phyloP scores from a whole-genome alignment of 2,113 vertebrate species.

The Uria lomvia region DNA sequence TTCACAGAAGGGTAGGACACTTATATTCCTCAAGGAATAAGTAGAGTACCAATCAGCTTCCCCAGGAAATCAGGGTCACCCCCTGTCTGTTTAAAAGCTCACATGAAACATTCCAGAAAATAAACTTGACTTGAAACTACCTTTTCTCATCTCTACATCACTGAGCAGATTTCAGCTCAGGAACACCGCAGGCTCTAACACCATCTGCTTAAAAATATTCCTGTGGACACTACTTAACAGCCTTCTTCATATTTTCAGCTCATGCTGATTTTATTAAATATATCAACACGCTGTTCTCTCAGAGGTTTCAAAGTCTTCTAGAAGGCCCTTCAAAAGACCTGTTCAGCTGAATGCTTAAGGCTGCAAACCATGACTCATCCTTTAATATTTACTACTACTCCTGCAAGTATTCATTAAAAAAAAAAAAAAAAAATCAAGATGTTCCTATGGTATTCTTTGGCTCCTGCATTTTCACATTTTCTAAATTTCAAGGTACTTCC shows the following conservation, averaged over 20 bases:
- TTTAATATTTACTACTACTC: not conserved
- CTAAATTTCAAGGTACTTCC: not conserved
- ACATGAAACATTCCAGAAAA: not conserved
- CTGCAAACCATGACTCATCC: not conserved
- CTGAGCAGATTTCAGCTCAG: not conserved
- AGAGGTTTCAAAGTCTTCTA: not conserved
- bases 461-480: not conserved
- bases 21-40: not conserved
- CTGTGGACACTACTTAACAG: not conserved
- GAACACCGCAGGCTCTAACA: not conserved
- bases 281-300: not conserved
- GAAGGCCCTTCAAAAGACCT: not conserved
- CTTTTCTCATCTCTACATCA: not conserved
- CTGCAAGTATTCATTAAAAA: not conserved
- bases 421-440: not conserved
- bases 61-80: not conserved
- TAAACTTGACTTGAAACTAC: not conserved
- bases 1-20: not conserved
- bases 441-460: not conserved
- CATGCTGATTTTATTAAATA: not conserved
- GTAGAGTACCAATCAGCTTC: not conserved
- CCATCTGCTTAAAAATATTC: not conserved
- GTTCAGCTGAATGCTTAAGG: not conserved
- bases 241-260: not conserved
- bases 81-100: not conserved